These are phyloP conservation scores for Limanda limanda DNA, from an alignment of 2,113 vertebrate genomes.

Conservation along the genomic window DNA sequence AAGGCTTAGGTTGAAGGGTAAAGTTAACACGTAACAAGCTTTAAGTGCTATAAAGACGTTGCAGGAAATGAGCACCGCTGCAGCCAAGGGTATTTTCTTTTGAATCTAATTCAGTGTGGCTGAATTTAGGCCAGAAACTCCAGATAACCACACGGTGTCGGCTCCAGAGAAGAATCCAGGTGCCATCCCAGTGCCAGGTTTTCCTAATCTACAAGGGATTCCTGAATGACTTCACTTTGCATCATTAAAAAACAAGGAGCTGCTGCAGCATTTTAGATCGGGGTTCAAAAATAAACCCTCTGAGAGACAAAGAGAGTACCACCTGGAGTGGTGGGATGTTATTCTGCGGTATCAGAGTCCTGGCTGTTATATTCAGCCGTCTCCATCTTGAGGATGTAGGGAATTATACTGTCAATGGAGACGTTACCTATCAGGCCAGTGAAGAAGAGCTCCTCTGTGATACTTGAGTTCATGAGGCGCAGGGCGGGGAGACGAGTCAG, in stretches of 20 bases:
- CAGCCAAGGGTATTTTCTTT: conserved; percentile 33
- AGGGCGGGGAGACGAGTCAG: conserved; percentile 95
- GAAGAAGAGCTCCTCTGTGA: conserved; percentile 99
- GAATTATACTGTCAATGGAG: conserved; percentile 99
- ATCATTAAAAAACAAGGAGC: conserved; percentile 21
- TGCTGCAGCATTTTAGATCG: conserved; percentile 22
- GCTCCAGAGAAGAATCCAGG: conserved; percentile 51
- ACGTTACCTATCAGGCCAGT: conserved; percentile 98
- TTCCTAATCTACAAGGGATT: conserved; percentile 19
- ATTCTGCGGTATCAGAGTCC: conserved; percentile 88
- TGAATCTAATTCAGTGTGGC: conserved; percentile 19
- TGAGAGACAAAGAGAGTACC: conserved; percentile 32
- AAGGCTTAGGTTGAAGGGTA: neutral
- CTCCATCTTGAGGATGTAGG: conserved; percentile 99
- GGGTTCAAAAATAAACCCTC: conserved; percentile 23
- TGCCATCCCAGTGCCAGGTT: conserved; percentile 22
- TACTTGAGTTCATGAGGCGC: conserved; percentile 95
- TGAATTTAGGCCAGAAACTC: conserved; percentile 51
- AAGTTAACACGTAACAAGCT: conserved; percentile 5
- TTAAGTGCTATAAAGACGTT: conserved; percentile 46
- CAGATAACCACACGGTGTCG: conserved; percentile 22
- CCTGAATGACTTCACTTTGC: conserved; percentile 35
- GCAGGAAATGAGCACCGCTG: conserved; percentile 26
- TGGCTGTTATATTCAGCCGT: conserved; percentile 97
- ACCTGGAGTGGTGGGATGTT: conserved; percentile 44